Base-by-base conservation (phyloP, 2,888 invertebrate species). In the Phlogophora meticulosa region DNA sequence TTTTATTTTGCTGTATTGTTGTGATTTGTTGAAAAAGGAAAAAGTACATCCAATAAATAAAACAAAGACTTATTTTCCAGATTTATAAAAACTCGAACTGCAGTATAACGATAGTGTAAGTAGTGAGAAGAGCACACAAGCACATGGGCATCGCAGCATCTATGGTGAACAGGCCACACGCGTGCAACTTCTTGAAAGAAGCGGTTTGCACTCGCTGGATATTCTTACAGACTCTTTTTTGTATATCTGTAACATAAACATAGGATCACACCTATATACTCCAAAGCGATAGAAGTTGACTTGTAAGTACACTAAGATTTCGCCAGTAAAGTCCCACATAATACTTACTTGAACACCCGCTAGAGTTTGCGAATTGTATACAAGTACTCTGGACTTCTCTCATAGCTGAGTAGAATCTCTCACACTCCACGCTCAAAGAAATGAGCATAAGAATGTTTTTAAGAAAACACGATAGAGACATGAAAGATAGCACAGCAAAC, bases 31-130 rank as follows among this genome's bases (percentile, higher is more conserved):
- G n/a, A n/a, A n/a, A n/a, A n/a, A n/a, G n/a, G n/a, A n/a, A n/a
- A n/a, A n/a, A n/a, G n/a, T n/a, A n/a, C n/a, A n/a, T n/a, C n/a
- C n/a, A n/a, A n/a, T n/a, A n/a, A n/a, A n/a, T n/a, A n/a, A n/a
- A n/a, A n/a, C n/a, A n/a, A n/a, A n/a, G n/a, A n/a, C n/a, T n/a
- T n/a, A n/a, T n/a, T n/a, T n/a, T n/a, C n/a, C n/a, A n/a, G n/a
- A n/a, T n/a, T 38, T 61, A 61, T 4, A 28, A 28, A 32, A 28
- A 48, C 4, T 36, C 20, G 22, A 72, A 72, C 34, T 72, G 65
- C 22, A 72, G 20, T 7, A 65, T 13, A 4, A 72, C 59, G 40
- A 72, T 46, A 34, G 38, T 59, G 9, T 72, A 65, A 9, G 17
- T 10, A 20, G 45, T 42, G 2, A 73, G 45, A 13, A 59, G 34